Conservation (phyloP, 1,140 invertebrate genomes). For the Daktulosphaira vitifoliae region DNA sequence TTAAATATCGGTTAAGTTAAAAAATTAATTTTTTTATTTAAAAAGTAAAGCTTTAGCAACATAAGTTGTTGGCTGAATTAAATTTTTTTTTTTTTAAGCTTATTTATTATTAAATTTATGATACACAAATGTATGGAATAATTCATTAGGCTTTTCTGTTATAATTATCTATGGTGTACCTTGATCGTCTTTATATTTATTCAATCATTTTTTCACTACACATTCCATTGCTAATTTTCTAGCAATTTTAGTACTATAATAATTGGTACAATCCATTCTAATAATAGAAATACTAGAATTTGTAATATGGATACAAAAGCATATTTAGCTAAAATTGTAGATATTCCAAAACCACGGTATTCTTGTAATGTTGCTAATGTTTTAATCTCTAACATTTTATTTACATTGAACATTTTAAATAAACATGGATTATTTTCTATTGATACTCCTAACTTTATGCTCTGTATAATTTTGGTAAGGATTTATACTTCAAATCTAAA, state of each 20-base stretch:
- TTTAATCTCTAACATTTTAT: slow-evolving; percentile 9
- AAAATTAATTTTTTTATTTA: no score
- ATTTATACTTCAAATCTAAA: not conserved
- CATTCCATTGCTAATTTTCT: slow-evolving; percentile 7
- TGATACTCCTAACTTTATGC: slow-evolving; percentile 1
- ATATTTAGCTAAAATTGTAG: not conserved
- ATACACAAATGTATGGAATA: no score
- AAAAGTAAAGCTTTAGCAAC: no score
- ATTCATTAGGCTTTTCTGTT: not conserved
- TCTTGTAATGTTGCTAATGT: slow-evolving; percentile 12
- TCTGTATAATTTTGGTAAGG: not conserved
- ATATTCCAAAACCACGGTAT: slow-evolving; percentile 11
- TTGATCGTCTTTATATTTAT: slow-evolving; percentile 8
- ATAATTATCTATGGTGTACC: slow-evolving; percentile 3
- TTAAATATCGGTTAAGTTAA: no score
- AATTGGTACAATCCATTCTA: slow-evolving; percentile 18
- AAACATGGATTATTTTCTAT: slow-evolving; percentile 11
- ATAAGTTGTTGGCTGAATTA: no score
- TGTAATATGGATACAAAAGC: slow-evolving; percentile 4
- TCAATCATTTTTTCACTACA: slow-evolving; percentile 18
- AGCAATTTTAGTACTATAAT: slow-evolving; percentile 10
- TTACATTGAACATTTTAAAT: slow-evolving; percentile 24
- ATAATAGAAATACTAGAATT: slow-evolving; percentile 16
- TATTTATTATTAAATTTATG: no score
- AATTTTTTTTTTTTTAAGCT: no score